Conservation (phyloP, 1,140 invertebrate species). For the Tetraneura akinire region DNA sequence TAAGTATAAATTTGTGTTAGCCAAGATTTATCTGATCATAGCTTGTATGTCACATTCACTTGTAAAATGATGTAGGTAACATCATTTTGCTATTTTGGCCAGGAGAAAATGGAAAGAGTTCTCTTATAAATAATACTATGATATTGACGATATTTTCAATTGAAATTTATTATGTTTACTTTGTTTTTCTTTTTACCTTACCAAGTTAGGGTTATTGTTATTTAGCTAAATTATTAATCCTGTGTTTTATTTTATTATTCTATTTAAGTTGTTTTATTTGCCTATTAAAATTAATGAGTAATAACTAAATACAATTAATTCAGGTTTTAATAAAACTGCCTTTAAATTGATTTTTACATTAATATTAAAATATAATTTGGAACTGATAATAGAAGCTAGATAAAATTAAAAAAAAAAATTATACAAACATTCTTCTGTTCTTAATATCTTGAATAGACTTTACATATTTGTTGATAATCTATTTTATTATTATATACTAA, state of each 20-base stretch:
- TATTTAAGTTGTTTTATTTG: conserved; percentile 36
- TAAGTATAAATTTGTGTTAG: conserved; percentile 20
- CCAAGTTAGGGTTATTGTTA: conserved; percentile 37
- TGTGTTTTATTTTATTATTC: conserved; percentile 46
- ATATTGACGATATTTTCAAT: conserved; percentile 45
- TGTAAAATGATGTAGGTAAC: background rate
- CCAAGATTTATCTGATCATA: conserved; percentile 33
- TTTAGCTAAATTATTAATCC: conserved; percentile 44
- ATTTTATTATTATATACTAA: conserved; percentile 18
- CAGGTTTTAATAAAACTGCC: background rate
- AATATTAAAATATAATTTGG: conserved; percentile 1
- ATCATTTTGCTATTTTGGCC: conserved; percentile 14
- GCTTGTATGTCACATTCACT: background rate
- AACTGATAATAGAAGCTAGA: background rate
- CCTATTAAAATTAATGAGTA: conserved; percentile 36
- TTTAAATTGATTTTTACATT: background rate
- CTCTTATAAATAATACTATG: conserved; percentile 30
- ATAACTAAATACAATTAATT: background rate
- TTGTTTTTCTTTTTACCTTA: conserved; percentile 42
- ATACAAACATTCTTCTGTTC: background rate
- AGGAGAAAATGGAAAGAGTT: conserved; percentile 33
- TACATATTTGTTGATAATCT: conserved; percentile 2
- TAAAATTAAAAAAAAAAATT: background rate
- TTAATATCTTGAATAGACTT: conserved; percentile 28
- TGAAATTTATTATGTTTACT: conserved; percentile 36